Evolutionary conservation across 2,888 invertebrate genomes (phyloP).

Genomic region (Pomacea canaliculata): DNA sequence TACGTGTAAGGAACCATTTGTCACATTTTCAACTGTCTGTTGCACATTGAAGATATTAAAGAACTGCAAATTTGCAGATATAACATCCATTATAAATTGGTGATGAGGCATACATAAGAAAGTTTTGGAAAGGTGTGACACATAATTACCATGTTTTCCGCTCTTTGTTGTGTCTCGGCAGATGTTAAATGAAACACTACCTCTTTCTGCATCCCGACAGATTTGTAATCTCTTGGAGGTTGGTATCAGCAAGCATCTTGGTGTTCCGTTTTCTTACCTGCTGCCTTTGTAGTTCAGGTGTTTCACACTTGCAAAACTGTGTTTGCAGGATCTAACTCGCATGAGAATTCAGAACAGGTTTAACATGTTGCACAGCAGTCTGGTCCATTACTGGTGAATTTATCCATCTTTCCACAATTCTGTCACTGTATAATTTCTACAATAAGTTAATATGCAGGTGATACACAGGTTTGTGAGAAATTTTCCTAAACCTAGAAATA

Average conservation of each 20-base stretch:
- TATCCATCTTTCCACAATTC: too few relatives aligned
- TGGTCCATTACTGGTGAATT: too few relatives aligned
- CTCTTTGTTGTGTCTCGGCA: background rate
- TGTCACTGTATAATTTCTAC: too few relatives aligned
- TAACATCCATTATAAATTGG: too few relatives aligned
- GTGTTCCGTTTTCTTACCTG: background rate
- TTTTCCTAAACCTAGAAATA: too few relatives aligned
- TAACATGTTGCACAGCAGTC: background rate
- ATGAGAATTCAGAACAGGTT: background rate
- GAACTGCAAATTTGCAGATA: too few relatives aligned
- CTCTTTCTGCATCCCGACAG: slow-evolving; percentile 28
- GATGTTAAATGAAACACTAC: slow-evolving; percentile 4
- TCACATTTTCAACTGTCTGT: too few relatives aligned
- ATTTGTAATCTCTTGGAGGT: slow-evolving; percentile 42
- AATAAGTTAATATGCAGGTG: too few relatives aligned
- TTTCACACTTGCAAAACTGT: slow-evolving; percentile 3
- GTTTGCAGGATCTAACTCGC: background rate
- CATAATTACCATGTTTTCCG: slow-evolving; percentile 3
- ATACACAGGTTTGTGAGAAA: too few relatives aligned
- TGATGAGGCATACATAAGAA: background rate
- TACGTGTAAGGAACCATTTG: too few relatives aligned
- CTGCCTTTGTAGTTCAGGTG: background rate
- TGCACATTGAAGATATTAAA: too few relatives aligned
- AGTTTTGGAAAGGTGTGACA: background rate
- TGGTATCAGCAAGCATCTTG: slow-evolving; percentile 26